Base-by-base conservation (phyloP, 1,140 invertebrate species). In the Homarus americanus region DNA sequence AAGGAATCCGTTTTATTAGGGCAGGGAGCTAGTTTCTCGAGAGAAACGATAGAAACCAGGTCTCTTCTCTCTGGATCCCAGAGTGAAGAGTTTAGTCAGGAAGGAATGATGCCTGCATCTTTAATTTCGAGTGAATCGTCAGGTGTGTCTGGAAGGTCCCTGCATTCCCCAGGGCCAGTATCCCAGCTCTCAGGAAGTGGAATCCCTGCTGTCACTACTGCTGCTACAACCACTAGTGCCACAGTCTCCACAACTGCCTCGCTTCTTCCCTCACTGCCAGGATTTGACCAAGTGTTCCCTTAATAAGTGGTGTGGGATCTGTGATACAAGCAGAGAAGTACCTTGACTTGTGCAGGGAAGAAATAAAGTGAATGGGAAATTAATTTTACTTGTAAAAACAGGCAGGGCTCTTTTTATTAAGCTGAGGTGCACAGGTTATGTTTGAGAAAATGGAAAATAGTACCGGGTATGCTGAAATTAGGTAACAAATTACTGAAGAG, bases 201-300 rank as follows among this genome's bases (percentile, higher is more conserved):
- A 28, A 40, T 79, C 63, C 58, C 75, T 91, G 53, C 84, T 87
- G 44, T 40, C 80, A 75, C 40, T 66, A 53, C 91, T 49, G 44
- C 84, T 75, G 69, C 63, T 7, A 58, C 66, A 49, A 86, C 79
- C 63, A 91, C 87, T 36, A 76, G 41, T 89, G 69, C 53, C 53
- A 44, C 84, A 36, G 73, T 76, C 82, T 32, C 53, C 63, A 80
- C 66, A 36, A 66, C 91, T 41, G 72, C 91, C 44, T 73, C 89
- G 63, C 75, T 85, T 84, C 63, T 85, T 32, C 83, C 89, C 75
- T 80, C 89, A 91, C 80, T 93, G 49, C 91, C 92, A 75, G 90
- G 92, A 34, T 91, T 93, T 90, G 92, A 93, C 72, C 87, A 93
- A 91, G 90, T 84, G n/a, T 93, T 93, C 58, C 92, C 92, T 66